These are phyloP conservation scores for Sthenelais limicola DNA, from an alignment of 2,888 invertebrate species.

Conservation along the genomic window DNA sequence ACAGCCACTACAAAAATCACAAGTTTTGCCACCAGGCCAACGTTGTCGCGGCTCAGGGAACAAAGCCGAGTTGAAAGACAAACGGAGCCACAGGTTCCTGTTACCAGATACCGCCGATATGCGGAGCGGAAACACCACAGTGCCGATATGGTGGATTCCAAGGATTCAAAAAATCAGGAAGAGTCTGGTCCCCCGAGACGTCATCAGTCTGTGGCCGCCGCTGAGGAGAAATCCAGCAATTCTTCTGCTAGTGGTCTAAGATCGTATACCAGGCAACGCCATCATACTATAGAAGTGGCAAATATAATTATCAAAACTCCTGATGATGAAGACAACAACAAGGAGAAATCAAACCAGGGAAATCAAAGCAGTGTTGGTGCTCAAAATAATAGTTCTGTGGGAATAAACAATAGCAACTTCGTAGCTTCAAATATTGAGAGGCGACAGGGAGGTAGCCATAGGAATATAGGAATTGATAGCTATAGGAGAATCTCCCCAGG, in stretches of 20 bases:
- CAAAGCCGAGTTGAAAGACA: neutral
- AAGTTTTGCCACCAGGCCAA: constrained; percentile 16
- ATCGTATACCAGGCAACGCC: constrained; percentile 7
- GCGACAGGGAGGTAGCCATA: constrained; percentile 9
- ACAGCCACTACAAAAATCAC: neutral
- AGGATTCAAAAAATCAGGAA: neutral
- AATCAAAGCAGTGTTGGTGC: too few species aligned
- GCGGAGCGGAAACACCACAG: constrained; percentile 31
- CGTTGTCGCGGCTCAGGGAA: constrained; percentile 4
- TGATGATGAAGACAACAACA: neutral
- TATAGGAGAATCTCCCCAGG: constrained; percentile 29
- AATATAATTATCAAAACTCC: constrained; percentile 29
- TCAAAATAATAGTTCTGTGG: neutral
- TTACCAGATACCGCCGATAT: constrained; percentile 8
- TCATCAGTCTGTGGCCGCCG: neutral
- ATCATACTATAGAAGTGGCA: constrained; percentile 22
- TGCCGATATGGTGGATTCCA: constrained; percentile 24
- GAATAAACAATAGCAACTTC: neutral
- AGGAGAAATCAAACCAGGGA: too few species aligned
- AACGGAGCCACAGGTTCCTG: neutral
- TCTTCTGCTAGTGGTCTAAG: neutral
- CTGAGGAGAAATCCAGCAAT: neutral
- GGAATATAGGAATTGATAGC: constrained; percentile 28
- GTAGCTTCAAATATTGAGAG: constrained; percentile 27
- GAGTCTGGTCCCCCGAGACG: neutral